A percentile compares a stretch with the other conserved stretches of the same genome.
phyloP scores from a whole-genome alignment of 2,113 vertebrate species.

The Otolemur garnettii region DNA sequence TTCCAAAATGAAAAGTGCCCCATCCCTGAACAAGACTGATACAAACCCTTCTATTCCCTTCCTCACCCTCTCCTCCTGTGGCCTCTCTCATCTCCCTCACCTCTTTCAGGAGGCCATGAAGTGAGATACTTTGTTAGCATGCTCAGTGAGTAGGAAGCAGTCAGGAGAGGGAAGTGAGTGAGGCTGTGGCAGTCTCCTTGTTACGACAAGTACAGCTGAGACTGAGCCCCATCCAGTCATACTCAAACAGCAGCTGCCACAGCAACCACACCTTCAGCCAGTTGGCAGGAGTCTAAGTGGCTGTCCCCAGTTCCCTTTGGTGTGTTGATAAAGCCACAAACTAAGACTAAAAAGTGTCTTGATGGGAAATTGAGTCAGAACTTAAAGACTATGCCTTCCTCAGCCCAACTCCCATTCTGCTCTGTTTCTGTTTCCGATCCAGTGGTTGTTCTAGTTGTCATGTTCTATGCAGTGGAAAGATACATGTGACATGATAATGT shows the following conservation, averaged over 20 bases:
- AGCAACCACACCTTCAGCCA: constrained; percentile 12
- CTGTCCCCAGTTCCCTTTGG: constrained; percentile 35
- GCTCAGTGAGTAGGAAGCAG: not conserved
- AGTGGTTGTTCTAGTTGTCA: no score
- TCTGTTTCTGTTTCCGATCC: not conserved
- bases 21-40: no score
- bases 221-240: not conserved
- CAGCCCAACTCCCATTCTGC: not conserved
- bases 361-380: not conserved
- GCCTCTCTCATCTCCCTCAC: not conserved
- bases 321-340: not conserved
- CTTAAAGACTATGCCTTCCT: not conserved
- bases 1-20: no score
- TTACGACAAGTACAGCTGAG: constrained; percentile 5
- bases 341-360: constrained; percentile 24
- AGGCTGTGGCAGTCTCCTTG: not conserved
- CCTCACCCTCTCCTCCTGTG: not conserved
- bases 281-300: constrained; percentile 39
- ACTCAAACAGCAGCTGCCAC: constrained; percentile 49
- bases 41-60: not conserved
- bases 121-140: not conserved
- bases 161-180: not conserved
- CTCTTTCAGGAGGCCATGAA: not conserved
- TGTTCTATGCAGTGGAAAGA: not conserved
- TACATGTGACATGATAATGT: rapidly evolving